A percentile compares a stretch with the other conserved stretches of the same genome.
phyloP scores from a whole-genome alignment of 1,140 invertebrate genomes.

The Rhyzopertha dominica region DNA sequence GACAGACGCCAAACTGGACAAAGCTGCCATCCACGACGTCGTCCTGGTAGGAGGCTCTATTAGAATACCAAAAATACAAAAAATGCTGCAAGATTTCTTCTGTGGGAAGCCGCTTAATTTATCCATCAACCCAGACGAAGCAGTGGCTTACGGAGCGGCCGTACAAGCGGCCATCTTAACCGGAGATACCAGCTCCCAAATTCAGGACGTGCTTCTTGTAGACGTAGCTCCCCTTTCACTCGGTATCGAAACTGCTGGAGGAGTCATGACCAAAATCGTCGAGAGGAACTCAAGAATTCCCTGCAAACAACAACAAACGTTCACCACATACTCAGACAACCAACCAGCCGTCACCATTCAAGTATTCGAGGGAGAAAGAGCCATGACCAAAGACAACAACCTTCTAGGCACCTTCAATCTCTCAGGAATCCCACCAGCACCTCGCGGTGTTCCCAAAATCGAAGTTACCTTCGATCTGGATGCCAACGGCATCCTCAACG shows the following conservation, averaged over 20 bases:
- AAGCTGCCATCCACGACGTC: conserved; percentile 59
- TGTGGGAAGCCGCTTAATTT: conserved; percentile 61
- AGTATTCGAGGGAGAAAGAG: conserved; percentile 46
- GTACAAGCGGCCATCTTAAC: conserved; percentile 72
- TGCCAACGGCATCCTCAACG: conserved; percentile 75
- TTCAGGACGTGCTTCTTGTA: conserved; percentile 71
- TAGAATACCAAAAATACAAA: conserved; percentile 62
- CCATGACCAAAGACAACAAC: conserved; percentile 43
- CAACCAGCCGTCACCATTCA: conserved; percentile 73
- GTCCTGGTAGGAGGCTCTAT: conserved; percentile 60
- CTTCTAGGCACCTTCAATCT: conserved; percentile 57
- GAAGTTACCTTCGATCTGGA: conserved; percentile 78
- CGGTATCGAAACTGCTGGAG: conserved; percentile 65
- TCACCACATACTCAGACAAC: conserved; percentile 61
- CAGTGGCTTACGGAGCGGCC: conserved; percentile 66
- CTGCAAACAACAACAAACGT: conserved; percentile 61
- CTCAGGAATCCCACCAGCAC: conserved; percentile 65
- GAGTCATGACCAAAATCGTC: conserved; percentile 61
- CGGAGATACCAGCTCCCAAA: conserved; percentile 61
- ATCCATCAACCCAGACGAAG: conserved; percentile 77
- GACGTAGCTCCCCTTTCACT: conserved; percentile 68
- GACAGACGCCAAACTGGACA: conserved; percentile 71
- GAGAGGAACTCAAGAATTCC: conserved; percentile 67
- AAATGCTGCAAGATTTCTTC: conserved; percentile 61
- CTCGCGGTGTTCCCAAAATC: conserved; percentile 89